phyloP scores from a whole-genome alignment of 2,797 vertebrate genomes.

The Petrocephalus schoutedeni region DNA sequence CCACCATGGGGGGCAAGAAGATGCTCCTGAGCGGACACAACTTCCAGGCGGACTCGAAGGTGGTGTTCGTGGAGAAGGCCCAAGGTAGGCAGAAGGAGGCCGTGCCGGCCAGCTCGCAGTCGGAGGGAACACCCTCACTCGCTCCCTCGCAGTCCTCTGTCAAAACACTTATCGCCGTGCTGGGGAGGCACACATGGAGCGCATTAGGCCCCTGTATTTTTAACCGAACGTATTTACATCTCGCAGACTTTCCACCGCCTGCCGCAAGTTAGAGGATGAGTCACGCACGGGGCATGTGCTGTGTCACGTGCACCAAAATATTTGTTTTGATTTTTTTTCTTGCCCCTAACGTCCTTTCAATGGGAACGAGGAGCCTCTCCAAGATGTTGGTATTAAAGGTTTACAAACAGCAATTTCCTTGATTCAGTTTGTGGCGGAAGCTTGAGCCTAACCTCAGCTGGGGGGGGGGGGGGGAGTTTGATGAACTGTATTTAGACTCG shows the following conservation, averaged over 20 bases:
- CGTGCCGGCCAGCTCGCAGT: background rate
- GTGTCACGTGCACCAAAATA: slow-evolving; percentile 36
- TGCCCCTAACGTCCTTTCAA: slow-evolving; percentile 37
- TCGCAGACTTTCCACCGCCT: slow-evolving; percentile 75
- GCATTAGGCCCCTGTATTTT: slow-evolving; percentile 76
- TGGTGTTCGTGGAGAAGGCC: slow-evolving; percentile 96
- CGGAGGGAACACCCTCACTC: background rate
- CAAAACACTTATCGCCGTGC: slow-evolving; percentile 66
- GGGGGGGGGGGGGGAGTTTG: background rate
- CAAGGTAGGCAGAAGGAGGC: slow-evolving; percentile 71
- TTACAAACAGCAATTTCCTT: slow-evolving; percentile 58
- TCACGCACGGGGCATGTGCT: slow-evolving; percentile 59
- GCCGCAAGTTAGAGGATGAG: slow-evolving; percentile 66
- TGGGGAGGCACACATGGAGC: slow-evolving; percentile 71
- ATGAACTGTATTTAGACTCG: background rate
- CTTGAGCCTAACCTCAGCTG: slow-evolving; percentile 27
- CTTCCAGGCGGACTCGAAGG: slow-evolving; percentile 94
- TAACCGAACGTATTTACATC: slow-evolving; percentile 74
- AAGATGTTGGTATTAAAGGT: slow-evolving; percentile 46
- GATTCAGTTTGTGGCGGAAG: slow-evolving; percentile 44
- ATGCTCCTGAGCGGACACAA: slow-evolving; percentile 91
- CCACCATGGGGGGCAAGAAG: slow-evolving; percentile 79
- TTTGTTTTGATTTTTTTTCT: slow-evolving; percentile 44
- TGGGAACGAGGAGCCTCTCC: slow-evolving; percentile 33
- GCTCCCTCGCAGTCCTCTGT: slow-evolving; percentile 36